phyloP scores from a whole-genome alignment of 2,113 vertebrate species.

The Dryoscopus gambensis region DNA sequence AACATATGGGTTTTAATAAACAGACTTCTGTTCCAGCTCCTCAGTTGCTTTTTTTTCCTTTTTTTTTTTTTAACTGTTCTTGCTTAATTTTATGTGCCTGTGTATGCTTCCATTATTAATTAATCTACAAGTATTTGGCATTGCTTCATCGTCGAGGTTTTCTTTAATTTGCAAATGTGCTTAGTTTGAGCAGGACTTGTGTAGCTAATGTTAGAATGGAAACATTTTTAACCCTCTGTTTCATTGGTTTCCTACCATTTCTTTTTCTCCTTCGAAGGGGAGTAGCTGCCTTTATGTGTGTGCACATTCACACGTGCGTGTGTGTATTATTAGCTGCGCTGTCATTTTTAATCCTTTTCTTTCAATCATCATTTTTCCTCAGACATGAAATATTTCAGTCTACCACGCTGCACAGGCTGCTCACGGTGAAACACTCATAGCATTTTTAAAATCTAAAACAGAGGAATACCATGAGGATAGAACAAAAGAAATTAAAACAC shows the following conservation, averaged over 20 bases:
- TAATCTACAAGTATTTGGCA: conserved; percentile 62
- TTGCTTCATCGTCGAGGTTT: conserved; percentile 38
- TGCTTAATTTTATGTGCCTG: conserved; percentile 53
- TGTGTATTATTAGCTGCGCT: conserved; percentile 68
- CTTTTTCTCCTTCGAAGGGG: conserved; percentile 15
- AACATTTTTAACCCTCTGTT: conserved; percentile 56
- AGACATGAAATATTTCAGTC: conserved; percentile 74
- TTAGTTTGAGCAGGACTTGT: conserved; percentile 30
- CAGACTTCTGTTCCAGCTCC: conserved; percentile 39
- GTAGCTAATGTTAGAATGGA: conserved; percentile 50
- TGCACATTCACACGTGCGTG: conserved; percentile 18
- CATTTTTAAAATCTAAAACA: conserved; percentile 73
- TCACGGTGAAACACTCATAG: conserved; percentile 64
- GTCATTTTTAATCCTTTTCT: conserved; percentile 73
- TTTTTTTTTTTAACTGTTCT: neutral
- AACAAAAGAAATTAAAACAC: conserved; percentile 84
- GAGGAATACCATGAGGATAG: conserved; percentile 73
- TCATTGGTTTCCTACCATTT: conserved; percentile 4
- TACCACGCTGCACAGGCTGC: conserved; percentile 66
- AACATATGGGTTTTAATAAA: conserved; percentile 59
- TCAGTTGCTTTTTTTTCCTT: neutral
- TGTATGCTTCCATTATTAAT: conserved; percentile 64
- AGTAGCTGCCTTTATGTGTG: conserved; percentile 33
- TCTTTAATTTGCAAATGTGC: conserved; percentile 67
- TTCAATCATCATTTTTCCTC: conserved; percentile 74